Conservation (phyloP, 2,888 invertebrate genomes). For the Zygaena filipendulae region DNA sequence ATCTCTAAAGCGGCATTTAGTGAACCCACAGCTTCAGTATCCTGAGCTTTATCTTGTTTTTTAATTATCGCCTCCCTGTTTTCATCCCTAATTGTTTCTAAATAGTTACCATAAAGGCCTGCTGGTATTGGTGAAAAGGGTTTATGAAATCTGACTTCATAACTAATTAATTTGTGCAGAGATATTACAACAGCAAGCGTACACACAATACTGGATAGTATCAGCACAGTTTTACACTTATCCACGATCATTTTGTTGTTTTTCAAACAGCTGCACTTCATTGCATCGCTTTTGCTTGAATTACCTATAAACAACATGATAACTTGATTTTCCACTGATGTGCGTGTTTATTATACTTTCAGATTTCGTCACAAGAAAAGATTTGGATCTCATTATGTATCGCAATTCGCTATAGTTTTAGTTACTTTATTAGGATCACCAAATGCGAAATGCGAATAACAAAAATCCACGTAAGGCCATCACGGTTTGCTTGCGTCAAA, state of each 20-base stretch:
- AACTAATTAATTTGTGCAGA: slow-evolving; percentile 43
- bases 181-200: slow-evolving; percentile 51
- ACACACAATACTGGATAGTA: slow-evolving; percentile 54
- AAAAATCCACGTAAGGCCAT: slow-evolving; percentile 53
- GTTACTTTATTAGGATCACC: too few species aligned
- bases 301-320: slow-evolving; percentile 57
- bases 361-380: slow-evolving; percentile 27
- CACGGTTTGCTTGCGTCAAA: slow-evolving; percentile 18
- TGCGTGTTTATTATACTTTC: slow-evolving; percentile 33
- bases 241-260: slow-evolving; percentile 49
- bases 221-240: slow-evolving; percentile 49
- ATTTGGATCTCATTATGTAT: slow-evolving; percentile 48
- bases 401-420: too few species aligned
- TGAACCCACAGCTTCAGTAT: slow-evolving; percentile 84
- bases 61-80: slow-evolving; percentile 23
- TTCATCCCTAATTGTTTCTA: slow-evolving; percentile 39
- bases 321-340: too few species aligned
- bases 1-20: slow-evolving; percentile 87
- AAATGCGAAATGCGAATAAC: slow-evolving; percentile 44
- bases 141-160: slow-evolving; percentile 42
- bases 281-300: slow-evolving; percentile 32
- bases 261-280: slow-evolving; percentile 35
- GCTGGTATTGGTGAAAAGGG: slow-evolving; percentile 55
- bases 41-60: slow-evolving; percentile 31
- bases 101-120: slow-evolving; percentile 47